Percentiles rank a stretch among this genome's conserved stretches.
Conservation (phyloP, 2,797 vertebrate species). For the Chromobotia macracanthus region DNA sequence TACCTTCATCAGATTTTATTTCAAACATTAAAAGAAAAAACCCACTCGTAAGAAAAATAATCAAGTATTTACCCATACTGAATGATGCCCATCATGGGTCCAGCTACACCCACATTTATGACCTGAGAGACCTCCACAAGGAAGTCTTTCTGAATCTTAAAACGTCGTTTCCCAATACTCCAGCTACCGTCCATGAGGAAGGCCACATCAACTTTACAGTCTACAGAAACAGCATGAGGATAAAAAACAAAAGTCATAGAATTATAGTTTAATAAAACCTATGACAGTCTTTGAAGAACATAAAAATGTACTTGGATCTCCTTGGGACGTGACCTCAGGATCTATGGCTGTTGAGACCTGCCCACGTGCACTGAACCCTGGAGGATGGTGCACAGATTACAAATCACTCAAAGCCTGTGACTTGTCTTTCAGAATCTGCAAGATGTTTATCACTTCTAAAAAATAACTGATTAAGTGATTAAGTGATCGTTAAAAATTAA, state of each 20-base stretch:
- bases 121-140: conserved; percentile 83
- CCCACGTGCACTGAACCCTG: neutral
- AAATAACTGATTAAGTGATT: too few species aligned
- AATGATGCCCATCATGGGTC: conserved; percentile 93
- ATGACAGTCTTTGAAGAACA: neutral
- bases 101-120: conserved; percentile 84
- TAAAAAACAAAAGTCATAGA: neutral
- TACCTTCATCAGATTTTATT: neutral
- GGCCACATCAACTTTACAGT: conserved; percentile 90
- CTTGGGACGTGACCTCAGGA: conserved; percentile 54
- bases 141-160: conserved; percentile 95
- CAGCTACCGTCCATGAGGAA: conserved; percentile 96
- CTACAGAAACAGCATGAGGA: conserved; percentile 68
- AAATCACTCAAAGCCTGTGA: neutral
- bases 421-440: neutral
- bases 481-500: too few species aligned
- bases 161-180: conserved; percentile 94
- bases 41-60: neutral
- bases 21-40: neutral
- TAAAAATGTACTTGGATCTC: conserved; percentile 85
- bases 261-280: neutral
- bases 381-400: neutral
- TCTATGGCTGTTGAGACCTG: neutral
- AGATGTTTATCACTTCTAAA: neutral
- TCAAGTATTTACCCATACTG: conserved; percentile 86